A percentile compares a stretch with the other conserved stretches of the same genome.
Conservation (phyloP, 2,113 vertebrate genomes). For the Tautogolabrus adspersus region DNA sequence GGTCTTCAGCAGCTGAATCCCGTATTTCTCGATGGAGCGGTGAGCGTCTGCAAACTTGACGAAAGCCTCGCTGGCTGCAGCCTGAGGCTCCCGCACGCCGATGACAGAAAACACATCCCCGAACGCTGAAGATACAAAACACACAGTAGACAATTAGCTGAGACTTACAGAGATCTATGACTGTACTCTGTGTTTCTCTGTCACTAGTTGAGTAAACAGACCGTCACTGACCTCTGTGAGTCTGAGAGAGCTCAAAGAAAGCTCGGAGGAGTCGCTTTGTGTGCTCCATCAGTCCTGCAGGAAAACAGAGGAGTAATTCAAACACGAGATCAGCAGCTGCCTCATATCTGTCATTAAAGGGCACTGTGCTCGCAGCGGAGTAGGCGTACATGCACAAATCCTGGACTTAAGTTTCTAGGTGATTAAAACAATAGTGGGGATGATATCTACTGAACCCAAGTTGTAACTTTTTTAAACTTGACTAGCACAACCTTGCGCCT, state of each 20-base stretch:
- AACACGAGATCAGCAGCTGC: background rate
- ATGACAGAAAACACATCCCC: slow-evolving; percentile 99
- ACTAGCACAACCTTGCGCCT: too few relatives aligned
- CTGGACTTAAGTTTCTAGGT: too few relatives aligned
- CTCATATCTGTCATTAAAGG: too few relatives aligned
- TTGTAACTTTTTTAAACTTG: too few relatives aligned
- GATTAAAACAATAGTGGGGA: too few relatives aligned
- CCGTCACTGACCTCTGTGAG: slow-evolving; percentile 90
- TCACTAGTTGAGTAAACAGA: too few relatives aligned
- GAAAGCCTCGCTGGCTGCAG: slow-evolving; percentile 97
- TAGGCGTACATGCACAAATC: too few relatives aligned
- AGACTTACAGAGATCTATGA: background rate
- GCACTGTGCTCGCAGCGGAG: too few relatives aligned
- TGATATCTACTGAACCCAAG: too few relatives aligned
- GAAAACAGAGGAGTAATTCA: slow-evolving; percentile 8
- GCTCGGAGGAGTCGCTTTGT: slow-evolving; percentile 94
- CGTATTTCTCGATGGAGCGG: slow-evolving; percentile 97
- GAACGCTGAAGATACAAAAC: slow-evolving; percentile 78
- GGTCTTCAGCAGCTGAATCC: slow-evolving; percentile 96
- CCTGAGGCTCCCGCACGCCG: slow-evolving; percentile 94
- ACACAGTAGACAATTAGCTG: background rate
- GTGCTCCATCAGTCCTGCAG: slow-evolving; percentile 94
- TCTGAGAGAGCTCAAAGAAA: slow-evolving; percentile 98
- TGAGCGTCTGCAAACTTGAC: slow-evolving; percentile 98
- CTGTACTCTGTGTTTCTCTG: too few relatives aligned